Percentiles rank a stretch among this genome's conserved stretches.
Evolutionary conservation across 30 jellyfish, hydroid and myxozoan genomes (phyloP).

Genomic region (Hydra vulgaris): DNA sequence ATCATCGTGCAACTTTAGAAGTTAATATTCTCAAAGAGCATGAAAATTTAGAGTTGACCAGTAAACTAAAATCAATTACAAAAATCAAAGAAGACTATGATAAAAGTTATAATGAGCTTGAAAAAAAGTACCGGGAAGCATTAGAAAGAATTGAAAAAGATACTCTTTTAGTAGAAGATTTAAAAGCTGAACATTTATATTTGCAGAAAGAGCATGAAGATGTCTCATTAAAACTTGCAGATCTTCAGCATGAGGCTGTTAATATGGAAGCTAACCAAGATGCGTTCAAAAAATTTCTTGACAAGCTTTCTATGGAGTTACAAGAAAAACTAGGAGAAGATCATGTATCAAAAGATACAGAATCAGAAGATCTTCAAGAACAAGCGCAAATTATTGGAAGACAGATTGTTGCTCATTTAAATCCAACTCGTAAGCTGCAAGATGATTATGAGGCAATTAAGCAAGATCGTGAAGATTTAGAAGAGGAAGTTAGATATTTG

Average conservation of each 20-base stretch:
- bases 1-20: slow-evolving; percentile 51
- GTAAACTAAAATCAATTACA: slow-evolving; percentile 41
- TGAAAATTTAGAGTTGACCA: slow-evolving; percentile 72
- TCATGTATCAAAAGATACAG: slow-evolving; percentile 73
- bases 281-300: slow-evolving; percentile 80
- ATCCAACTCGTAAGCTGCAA: slow-evolving; percentile 71
- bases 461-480: slow-evolving; percentile 82
- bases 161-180: slow-evolving; percentile 19
- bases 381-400: slow-evolving; percentile 83
- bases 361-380: slow-evolving; percentile 68
- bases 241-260: slow-evolving; percentile 68
- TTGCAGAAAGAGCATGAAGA: slow-evolving; percentile 51
- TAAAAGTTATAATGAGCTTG: slow-evolving; percentile 47
- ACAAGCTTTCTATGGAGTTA: slow-evolving; percentile 81
- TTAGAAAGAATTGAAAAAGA: slow-evolving; percentile 51
- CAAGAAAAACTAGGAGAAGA: slow-evolving; percentile 94
- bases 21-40: slow-evolving; percentile 49
- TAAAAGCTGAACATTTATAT: slow-evolving; percentile 34
- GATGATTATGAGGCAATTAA: slow-evolving; percentile 82
- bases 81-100: slow-evolving; percentile 75
- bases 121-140: slow-evolving; percentile 49
- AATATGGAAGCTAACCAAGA: slow-evolving; percentile 71
- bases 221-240: slow-evolving; percentile 46
- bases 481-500: slow-evolving; percentile 72
- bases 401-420: slow-evolving; percentile 72